These are phyloP conservation scores for Stenopsyche tienmushanensis DNA, from an alignment of 1,140 invertebrate genomes.

Conservation along the genomic window DNA sequence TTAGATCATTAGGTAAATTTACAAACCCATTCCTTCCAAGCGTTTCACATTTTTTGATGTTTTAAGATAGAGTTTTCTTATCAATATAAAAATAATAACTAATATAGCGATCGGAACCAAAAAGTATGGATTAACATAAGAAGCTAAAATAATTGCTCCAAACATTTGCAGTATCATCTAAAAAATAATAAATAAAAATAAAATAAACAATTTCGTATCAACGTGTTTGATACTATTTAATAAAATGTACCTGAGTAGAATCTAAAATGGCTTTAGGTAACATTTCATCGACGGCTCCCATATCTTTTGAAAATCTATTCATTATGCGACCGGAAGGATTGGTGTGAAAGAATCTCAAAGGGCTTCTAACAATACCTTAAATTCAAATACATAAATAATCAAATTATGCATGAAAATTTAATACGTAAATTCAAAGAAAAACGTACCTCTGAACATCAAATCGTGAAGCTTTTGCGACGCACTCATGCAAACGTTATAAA, in stretches of 20 bases:
- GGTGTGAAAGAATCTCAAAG: conserved; percentile 73
- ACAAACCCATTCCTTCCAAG: conserved; percentile 70
- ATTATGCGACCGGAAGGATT: conserved; percentile 72
- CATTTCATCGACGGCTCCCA: conserved; percentile 78
- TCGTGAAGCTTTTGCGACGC: conserved; percentile 70
- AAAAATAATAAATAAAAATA: conserved; percentile 57
- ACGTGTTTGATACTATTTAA: no score
- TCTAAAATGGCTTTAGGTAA: conserved; percentile 74
- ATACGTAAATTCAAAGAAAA: not conserved
- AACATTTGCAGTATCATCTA: conserved; percentile 57
- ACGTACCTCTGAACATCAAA: conserved; percentile 61
- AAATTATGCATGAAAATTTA: conserved; percentile 11
- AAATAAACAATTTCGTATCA: conserved; percentile 4
- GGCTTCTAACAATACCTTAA: conserved; percentile 50
- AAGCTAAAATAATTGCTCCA: conserved; percentile 59
- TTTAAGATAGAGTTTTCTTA: conserved; percentile 69
- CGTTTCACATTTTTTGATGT: conserved; percentile 78
- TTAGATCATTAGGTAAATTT: no score
- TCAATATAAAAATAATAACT: conserved; percentile 61
- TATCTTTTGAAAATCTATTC: conserved; percentile 77
- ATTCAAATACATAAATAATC: conserved; percentile 27
- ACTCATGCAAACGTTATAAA: conserved; percentile 66
- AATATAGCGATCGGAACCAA: conserved; percentile 64
- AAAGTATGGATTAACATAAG: conserved; percentile 67
- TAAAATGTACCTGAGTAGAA: conserved; percentile 57